Conservation (phyloP, 2,888 invertebrate genomes). For the Zhengitettix transpicula region DNA sequence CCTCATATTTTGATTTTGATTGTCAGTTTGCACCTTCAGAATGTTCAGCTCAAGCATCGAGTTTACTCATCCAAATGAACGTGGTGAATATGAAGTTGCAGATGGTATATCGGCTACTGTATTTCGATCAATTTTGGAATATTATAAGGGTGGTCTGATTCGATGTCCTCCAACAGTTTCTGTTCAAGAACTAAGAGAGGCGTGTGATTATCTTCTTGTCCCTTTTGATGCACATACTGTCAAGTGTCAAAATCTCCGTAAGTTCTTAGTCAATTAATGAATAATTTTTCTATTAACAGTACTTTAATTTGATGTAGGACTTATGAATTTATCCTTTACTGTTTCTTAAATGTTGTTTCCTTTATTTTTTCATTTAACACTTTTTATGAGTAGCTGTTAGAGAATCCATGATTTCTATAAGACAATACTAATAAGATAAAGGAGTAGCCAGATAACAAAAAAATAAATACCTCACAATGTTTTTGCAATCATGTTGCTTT, state of each 20-base stretch:
- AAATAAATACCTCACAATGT: too few species aligned
- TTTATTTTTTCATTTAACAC: too few species aligned
- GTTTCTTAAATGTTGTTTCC: too few species aligned
- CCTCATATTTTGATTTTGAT: not conserved
- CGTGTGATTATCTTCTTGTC: constrained; percentile 94
- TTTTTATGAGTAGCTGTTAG: too few species aligned
- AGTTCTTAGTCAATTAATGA: constrained; percentile 23
- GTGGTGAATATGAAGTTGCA: constrained; percentile 93
- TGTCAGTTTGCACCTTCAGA: constrained; percentile 25
- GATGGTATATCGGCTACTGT: constrained; percentile 92
- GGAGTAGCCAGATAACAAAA: too few species aligned
- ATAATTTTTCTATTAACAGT: not conserved
- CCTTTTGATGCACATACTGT: constrained; percentile 95
- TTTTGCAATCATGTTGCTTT: too few species aligned
- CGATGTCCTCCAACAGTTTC: constrained; percentile 91
- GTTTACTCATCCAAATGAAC: constrained; percentile 85
- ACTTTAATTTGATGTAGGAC: not conserved
- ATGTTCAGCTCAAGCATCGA: constrained; percentile 91
- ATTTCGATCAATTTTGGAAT: constrained; percentile 89
- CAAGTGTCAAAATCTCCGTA: constrained; percentile 88
- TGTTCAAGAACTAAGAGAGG: constrained; percentile 91
- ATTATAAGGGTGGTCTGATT: constrained; percentile 79
- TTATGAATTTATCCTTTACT: too few species aligned
- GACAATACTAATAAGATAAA: too few species aligned
- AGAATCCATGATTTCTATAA: too few species aligned